These are phyloP conservation scores for Intellagama lesueurii DNA, from an alignment of 2,797 vertebrate genomes.

Conservation along the genomic window DNA sequence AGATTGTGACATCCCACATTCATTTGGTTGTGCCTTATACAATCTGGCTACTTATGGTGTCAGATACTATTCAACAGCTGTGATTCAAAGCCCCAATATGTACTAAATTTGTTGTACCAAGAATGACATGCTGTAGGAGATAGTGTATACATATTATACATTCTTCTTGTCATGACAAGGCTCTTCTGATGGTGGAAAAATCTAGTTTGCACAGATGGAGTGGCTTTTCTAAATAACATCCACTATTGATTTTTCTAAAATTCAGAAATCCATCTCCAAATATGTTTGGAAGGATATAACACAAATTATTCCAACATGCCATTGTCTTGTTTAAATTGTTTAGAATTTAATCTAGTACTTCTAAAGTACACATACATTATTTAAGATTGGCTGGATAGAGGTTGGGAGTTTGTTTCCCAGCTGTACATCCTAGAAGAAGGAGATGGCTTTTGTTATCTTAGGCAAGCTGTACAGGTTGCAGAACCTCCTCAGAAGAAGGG, in stretches of 20 bases:
- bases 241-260: background rate
- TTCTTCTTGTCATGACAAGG: background rate
- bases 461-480: too few relatives aligned
- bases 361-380: too few relatives aligned
- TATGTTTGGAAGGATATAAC: background rate
- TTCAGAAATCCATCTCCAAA: background rate
- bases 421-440: too few relatives aligned
- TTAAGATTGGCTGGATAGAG: too few relatives aligned
- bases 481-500: too few relatives aligned
- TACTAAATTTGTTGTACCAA: background rate
- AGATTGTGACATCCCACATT: background rate
- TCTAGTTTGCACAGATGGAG: background rate
- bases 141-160: background rate
- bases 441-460: too few relatives aligned
- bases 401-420: too few relatives aligned
- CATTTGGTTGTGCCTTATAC: background rate
- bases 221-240: background rate
- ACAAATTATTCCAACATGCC: background rate
- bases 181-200: background rate
- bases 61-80: background rate
- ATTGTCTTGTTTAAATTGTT: background rate
- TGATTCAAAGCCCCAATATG: background rate
- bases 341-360: background rate
- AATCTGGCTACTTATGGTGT: background rate
- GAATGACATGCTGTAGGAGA: background rate